phyloP scores from a whole-genome alignment of 2,113 vertebrate species.

The Phodopus roborovskii region DNA sequence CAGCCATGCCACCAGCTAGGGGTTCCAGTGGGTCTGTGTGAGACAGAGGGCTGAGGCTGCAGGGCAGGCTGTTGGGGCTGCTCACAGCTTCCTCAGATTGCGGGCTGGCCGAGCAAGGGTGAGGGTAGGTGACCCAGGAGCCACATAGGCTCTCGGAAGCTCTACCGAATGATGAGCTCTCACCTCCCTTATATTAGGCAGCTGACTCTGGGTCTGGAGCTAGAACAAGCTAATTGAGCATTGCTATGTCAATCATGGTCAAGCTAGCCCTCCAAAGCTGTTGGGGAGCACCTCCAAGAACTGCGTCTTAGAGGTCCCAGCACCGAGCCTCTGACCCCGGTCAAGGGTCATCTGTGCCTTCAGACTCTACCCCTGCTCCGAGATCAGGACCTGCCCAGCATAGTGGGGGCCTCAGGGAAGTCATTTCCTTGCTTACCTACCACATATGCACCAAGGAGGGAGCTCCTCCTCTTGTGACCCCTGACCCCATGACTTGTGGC shows the following conservation, averaged over 20 bases:
- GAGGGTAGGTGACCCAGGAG: not conserved
- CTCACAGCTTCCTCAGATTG: not conserved
- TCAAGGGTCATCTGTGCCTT: not conserved
- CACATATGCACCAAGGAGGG: too few species aligned
- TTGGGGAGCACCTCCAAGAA: not conserved
- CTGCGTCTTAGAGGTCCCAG: not conserved
- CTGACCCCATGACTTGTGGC: not conserved
- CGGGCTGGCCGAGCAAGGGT: not conserved
- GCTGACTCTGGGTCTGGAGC: not conserved
- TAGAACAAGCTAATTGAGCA: too few species aligned
- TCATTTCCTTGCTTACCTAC: not conserved
- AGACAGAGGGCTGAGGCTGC: accelerated
- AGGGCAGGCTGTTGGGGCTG: not conserved
- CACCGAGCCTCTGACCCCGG: not conserved
- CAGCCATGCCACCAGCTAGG: accelerated
- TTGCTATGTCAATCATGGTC: not conserved
- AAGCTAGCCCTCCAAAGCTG: not conserved
- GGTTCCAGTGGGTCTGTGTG: accelerated
- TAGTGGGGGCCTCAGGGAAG: not conserved
- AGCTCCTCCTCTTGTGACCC: not conserved
- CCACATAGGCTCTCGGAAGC: accelerated
- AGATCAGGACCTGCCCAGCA: not conserved
- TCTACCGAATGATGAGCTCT: not conserved
- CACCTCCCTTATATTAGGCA: not conserved
- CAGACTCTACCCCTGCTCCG: too few species aligned